Percentiles rank a stretch among this genome's conserved stretches.
phyloP scores from a whole-genome alignment of 2,888 invertebrate genomes.

The Nycteola revayana region DNA sequence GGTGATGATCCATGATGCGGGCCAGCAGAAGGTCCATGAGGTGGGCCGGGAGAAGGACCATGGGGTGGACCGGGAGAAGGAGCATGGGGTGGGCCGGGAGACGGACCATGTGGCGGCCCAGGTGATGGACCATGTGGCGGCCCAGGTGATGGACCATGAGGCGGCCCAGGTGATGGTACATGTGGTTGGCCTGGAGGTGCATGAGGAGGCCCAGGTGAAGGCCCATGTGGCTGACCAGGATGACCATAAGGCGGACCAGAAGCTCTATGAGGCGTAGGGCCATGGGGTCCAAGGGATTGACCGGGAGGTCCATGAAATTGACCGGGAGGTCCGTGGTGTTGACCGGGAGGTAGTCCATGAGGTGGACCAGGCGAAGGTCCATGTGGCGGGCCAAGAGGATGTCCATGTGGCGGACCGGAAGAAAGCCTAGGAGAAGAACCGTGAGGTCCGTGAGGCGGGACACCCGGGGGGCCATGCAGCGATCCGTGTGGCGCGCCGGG shows the following conservation, averaged over 20 bases:
- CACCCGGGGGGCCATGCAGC: not conserved
- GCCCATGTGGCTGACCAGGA: not conserved
- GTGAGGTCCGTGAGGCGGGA: not conserved
- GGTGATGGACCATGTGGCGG: slow-evolving; percentile 39
- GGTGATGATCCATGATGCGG: not conserved
- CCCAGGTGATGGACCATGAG: slow-evolving; percentile 40
- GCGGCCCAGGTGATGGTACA: slow-evolving; percentile 12
- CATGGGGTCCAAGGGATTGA: not conserved
- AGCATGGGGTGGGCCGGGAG: not conserved
- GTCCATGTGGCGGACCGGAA: not conserved
- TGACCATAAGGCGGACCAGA: not conserved
- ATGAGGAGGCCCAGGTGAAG: not conserved
- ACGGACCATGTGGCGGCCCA: slow-evolving; percentile 28
- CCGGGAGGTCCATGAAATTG: not conserved
- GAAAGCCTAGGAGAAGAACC: no score
- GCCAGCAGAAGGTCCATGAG: not conserved
- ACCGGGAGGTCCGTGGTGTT: not conserved
- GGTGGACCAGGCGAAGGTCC: not conserved
- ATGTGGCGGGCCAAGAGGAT: not conserved
- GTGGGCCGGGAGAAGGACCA: not conserved
- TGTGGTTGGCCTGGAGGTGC: not conserved
- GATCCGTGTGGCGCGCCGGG: not conserved
- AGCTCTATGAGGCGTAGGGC: not conserved
- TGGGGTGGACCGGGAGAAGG: no score
- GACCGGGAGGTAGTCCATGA: not conserved